Conservation (phyloP, 2,888 invertebrate genomes). For the Allygus modestus region DNA sequence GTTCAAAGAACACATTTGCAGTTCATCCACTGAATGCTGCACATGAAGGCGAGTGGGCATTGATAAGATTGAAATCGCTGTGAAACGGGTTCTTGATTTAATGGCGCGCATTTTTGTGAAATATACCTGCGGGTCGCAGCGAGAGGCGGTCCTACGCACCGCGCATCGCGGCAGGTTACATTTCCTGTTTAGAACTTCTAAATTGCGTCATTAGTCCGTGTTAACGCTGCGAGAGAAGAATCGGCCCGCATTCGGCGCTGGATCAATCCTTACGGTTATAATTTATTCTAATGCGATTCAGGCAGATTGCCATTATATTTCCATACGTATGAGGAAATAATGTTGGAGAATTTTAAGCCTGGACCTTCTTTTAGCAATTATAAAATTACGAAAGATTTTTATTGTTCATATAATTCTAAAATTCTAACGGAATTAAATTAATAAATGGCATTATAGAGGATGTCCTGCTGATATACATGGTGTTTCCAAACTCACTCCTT, state of each 20-base stretch:
- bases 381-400: too few species aligned
- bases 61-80: neutral
- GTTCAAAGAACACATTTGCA: too few species aligned
- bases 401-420: too few species aligned
- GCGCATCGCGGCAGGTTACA: neutral
- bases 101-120: slow-evolving; percentile 10
- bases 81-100: slow-evolving; percentile 26
- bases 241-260: neutral
- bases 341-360: neutral
- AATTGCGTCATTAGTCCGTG: slow-evolving; percentile 16
- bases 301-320: neutral
- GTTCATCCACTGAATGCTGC: neutral
- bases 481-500: too few species aligned
- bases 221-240: neutral
- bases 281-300: neutral
- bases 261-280: neutral
- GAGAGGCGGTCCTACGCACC: neutral
- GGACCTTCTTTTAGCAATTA: too few species aligned
- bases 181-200: neutral
- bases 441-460: too few species aligned
- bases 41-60: neutral
- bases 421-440: too few species aligned
- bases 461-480: too few species aligned
- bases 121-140: slow-evolving; percentile 13
- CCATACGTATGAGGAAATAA: neutral